Percentiles rank a stretch among this genome's conserved stretches.
Conservation (phyloP, 2,113 vertebrate species). For the Cranoglanis bouderius region DNA sequence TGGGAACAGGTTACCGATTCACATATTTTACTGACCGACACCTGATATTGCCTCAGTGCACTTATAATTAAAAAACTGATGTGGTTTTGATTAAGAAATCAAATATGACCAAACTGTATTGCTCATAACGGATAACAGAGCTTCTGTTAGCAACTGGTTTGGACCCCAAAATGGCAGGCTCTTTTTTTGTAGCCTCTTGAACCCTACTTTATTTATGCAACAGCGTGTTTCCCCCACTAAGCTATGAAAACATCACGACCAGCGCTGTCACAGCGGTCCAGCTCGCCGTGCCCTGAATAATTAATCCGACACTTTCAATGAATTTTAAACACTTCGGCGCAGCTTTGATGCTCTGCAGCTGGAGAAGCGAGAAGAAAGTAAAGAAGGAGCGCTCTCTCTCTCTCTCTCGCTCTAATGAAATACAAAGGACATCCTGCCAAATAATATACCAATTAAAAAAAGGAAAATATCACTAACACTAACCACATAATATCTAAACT, state of each 20-base stretch:
- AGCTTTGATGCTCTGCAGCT: constrained; percentile 45
- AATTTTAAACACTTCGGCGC: constrained; percentile 49
- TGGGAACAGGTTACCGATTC: background rate
- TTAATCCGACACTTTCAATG: constrained; percentile 52
- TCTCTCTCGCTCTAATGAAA: background rate
- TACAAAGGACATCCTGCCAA: no score
- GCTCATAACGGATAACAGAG: no score
- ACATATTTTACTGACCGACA: background rate
- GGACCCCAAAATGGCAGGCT: background rate
- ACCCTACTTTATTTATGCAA: background rate
- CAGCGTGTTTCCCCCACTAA: constrained; percentile 26
- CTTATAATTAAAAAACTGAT: background rate
- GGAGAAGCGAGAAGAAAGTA: constrained; percentile 19
- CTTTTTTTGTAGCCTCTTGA: background rate
- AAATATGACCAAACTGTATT: background rate
- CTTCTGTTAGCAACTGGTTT: no score
- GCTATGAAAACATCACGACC: constrained; percentile 12
- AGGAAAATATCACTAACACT: background rate
- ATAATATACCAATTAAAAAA: no score
- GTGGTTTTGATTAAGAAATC: background rate
- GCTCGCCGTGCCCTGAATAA: constrained; percentile 51
- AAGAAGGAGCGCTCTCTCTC: constrained; percentile 1
- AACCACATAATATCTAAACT: no score
- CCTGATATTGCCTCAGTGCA: background rate
- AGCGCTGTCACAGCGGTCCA: constrained; percentile 23